These are phyloP conservation scores for Tympanuchus pallidicinctus DNA, from an alignment of 2,113 vertebrate genomes.

Conservation along the genomic window DNA sequence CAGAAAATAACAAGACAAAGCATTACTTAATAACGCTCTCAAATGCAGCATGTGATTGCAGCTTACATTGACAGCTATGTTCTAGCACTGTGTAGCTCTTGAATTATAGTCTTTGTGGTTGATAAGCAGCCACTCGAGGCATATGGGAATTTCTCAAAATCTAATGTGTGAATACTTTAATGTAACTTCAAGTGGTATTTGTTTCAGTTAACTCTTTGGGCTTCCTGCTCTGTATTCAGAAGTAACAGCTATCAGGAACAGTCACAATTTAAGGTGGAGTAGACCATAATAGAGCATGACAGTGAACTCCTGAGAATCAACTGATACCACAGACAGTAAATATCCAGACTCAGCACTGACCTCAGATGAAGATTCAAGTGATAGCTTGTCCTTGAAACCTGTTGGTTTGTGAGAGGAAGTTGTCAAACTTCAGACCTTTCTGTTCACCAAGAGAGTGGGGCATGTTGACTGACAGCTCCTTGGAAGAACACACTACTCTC, in stretches of 20 bases:
- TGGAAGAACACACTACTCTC: neutral
- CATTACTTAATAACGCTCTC: conserved; percentile 14
- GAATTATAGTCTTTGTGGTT: conserved; percentile 21
- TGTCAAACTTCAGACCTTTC: neutral
- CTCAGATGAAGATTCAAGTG: neutral
- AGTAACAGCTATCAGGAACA: neutral
- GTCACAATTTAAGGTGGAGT: neutral
- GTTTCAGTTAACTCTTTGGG: neutral
- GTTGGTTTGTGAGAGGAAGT: neutral
- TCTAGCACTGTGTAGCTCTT: neutral
- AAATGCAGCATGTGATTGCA: neutral
- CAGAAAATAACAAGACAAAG: conserved; percentile 17
- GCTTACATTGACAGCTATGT: neutral
- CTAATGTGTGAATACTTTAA: neutral
- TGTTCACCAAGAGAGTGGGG: neutral
- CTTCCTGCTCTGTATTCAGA: neutral
- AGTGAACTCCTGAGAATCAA: neutral
- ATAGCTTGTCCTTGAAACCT: neutral
- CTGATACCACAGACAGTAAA: neutral
- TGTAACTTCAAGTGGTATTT: neutral
- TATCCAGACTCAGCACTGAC: neutral
- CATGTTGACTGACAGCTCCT: neutral
- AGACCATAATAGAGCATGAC: neutral
- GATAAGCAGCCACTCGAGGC: neutral
- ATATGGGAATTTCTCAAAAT: neutral